Base-by-base conservation (phyloP, 2,888 invertebrate species). In the Masnerella sp. region DNA sequence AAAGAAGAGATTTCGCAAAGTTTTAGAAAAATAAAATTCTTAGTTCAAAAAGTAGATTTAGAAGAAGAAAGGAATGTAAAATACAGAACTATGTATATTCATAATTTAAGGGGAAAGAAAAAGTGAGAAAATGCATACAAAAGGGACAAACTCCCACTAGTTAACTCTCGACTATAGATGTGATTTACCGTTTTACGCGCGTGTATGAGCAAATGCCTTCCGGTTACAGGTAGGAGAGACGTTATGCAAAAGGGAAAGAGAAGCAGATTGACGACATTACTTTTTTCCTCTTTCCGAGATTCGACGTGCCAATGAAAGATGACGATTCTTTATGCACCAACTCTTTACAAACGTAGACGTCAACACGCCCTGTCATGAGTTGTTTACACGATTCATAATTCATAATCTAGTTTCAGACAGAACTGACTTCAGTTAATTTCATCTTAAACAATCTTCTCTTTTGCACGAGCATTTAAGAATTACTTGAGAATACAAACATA, bases 161-260 rank as follows among this genome's bases (percentile, higher is more conserved):
- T 72, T 72, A 71, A 72, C 49, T 69, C 52, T 65, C 62, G 64
- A 74, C 71, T 71, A 54, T 61, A 74, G 65, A 70, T 68, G 68
- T 68, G 78, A 84, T 79, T 86, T 84, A 86, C 87, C 86, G 87
- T 84, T 85, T 84, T 85, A 79, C 85, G 85, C 80, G 86, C 80
- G 85, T 85, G 84, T 81, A 84, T 82, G 83, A 85, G 86, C 87
- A 86, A 86, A 86, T 84, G 85, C 84, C 81, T 83, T 84, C 83
- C 82, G 83, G 80, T 78, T 74, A 62, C 43, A 61, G 62, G 64
- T 68, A 68, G 70, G 67, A 56, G 49, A 49, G 68, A 45, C 47
- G 64, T 49, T 65, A 64, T 45, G 22, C 22, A 59, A 71, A 71
- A 62, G 68, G 52, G 56, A 69, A 56, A 56, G 68, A 68, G 62